A percentile compares a stretch with the other conserved stretches of the same genome.
These are phyloP conservation scores for Porites lutea DNA, from an alignment of 64 coral and sea anemone genomes.

Conservation along the genomic window DNA sequence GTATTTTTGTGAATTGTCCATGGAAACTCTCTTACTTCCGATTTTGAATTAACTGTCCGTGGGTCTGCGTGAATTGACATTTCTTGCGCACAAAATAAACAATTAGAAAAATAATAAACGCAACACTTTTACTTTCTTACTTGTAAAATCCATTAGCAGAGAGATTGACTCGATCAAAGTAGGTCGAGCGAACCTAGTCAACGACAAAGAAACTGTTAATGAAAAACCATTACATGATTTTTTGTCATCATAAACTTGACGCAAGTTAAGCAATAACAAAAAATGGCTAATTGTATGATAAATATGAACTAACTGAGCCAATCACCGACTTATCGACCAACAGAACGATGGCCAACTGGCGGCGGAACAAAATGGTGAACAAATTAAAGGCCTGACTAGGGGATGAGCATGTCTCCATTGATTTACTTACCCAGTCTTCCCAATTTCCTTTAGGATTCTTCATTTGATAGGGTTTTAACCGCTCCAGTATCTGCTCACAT, in stretches of 20 bases:
- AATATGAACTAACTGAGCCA: no score
- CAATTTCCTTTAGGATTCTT: constrained; percentile 86
- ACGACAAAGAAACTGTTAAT: neutral
- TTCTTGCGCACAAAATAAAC: no score
- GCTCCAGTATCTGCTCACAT: constrained; percentile 69
- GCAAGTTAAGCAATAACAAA: no score
- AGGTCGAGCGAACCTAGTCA: constrained; percentile 24
- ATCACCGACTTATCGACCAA: no score
- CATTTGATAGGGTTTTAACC: constrained; percentile 73
- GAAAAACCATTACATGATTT: neutral
- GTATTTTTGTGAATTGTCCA: no score
- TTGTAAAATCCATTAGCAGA: constrained; percentile 73
- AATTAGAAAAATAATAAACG: neutral
- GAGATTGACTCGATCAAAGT: constrained; percentile 65
- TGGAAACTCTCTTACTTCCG: no score
- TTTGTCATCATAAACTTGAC: neutral
- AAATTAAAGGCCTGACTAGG: no score
- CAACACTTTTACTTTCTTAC: neutral
- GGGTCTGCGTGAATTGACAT: no score
- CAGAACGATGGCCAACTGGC: no score
- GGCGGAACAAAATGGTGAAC: no score
- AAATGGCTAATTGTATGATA: neutral
- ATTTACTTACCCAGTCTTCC: constrained; percentile 83
- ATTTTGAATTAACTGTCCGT: no score
- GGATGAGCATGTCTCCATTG: no score